A percentile compares a stretch with the other conserved stretches of the same genome.
Evolutionary conservation across 1,140 invertebrate species (phyloP).

Genomic region (Apis mellifera): Amel_HAv3.1 CM009943.2:5752501-5753000

Average conservation of each 20-base stretch:
- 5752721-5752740: conserved; percentile 1
- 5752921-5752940: neutral
- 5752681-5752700: conserved; percentile 21
- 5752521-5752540: too few species aligned
- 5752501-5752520: too few species aligned
- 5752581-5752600: neutral
- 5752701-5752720: conserved; percentile 25
- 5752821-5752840: neutral
- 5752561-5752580: too few species aligned
- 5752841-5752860: neutral
- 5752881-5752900: too few species aligned
- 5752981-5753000: too few species aligned
- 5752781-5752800: conserved; percentile 43
- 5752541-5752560: too few species aligned
- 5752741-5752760: conserved; percentile 16
- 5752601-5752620: neutral
- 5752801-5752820: conserved; percentile 28
- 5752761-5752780: conserved; percentile 37
- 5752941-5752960: too few species aligned
- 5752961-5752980: too few species aligned
- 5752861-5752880: too few species aligned
- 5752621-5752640: neutral
- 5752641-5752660: neutral
- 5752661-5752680: conserved; percentile 17
- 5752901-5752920: too few species aligned